Evolutionary conservation across 2,113 vertebrate genomes (phyloP).

Genomic region (Sinocyclocheilus maitianheensis): DNA sequence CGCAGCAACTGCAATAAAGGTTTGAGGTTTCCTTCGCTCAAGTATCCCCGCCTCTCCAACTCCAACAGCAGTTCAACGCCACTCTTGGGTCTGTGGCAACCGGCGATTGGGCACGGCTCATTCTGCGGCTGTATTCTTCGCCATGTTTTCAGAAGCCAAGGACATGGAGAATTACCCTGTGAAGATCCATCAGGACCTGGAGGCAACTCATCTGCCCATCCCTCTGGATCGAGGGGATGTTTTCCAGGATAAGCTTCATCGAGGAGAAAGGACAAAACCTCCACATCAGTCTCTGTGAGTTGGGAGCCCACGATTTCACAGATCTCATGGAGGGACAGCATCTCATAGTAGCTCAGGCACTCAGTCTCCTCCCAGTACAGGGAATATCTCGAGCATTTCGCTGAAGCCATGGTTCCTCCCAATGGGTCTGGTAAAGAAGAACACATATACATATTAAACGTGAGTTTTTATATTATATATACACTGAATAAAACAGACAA

Average conservation of each 20-base stretch:
- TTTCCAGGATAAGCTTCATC: conserved; percentile 76
- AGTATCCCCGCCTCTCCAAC: conserved; percentile 81
- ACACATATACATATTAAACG: not conserved
- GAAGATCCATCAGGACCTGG: conserved; percentile 16
- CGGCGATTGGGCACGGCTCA: conserved; percentile 43
- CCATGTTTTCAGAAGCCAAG: conserved; percentile 73
- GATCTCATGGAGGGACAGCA: conserved; percentile 86
- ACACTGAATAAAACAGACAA: not conserved
- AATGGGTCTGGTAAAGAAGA: conserved; percentile 35
- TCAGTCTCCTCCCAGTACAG: conserved; percentile 87
- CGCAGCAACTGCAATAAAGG: conserved; percentile 83
- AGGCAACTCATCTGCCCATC: conserved; percentile 70
- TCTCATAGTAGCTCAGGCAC: conserved; percentile 84
- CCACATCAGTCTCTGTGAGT: conserved; percentile 82
- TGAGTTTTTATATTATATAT: not conserved
- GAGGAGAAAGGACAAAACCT: conserved; percentile 85
- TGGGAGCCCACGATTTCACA: conserved; percentile 87
- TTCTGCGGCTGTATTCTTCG: conserved; percentile 55
- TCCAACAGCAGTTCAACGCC: conserved; percentile 84
- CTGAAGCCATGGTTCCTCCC: conserved; percentile 65
- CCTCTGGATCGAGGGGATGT: conserved; percentile 77
- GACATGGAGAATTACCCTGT: conserved; percentile 55
- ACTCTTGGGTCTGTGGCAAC: conserved; percentile 70
- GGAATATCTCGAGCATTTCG: conserved; percentile 56
- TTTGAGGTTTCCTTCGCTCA: conserved; percentile 82